phyloP scores from a whole-genome alignment of 1,140 invertebrate species.

The Drosophila sp. region DNA sequence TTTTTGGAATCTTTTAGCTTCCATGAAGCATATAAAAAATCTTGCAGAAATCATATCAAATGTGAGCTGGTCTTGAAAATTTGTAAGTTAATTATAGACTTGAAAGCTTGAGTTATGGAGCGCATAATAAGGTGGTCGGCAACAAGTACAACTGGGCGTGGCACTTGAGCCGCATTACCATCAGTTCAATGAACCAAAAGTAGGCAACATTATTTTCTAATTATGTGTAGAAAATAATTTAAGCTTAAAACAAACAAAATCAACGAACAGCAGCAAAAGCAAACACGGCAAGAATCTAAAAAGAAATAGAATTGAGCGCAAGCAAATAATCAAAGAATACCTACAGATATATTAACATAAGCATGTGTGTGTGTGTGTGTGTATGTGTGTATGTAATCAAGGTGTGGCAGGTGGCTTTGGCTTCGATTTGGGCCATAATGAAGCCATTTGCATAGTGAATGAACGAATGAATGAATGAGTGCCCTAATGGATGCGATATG shows the following conservation, averaged over 20 bases:
- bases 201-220: constrained; percentile 77
- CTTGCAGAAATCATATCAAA: not conserved
- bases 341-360: not conserved
- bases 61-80: too few relatives aligned
- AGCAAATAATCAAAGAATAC: constrained; percentile 60
- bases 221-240: constrained; percentile 57
- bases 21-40: not conserved
- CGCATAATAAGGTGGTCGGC: constrained; percentile 8
- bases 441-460: constrained; percentile 52
- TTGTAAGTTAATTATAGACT: not conserved
- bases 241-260: constrained; percentile 60
- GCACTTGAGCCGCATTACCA: constrained; percentile 26
- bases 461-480: constrained; percentile 20
- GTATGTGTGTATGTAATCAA: constrained; percentile 20
- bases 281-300: constrained; percentile 20
- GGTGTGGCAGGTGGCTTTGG: constrained; percentile 46
- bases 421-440: constrained; percentile 35
- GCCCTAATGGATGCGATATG: constrained; percentile 40
- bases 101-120: not conserved
- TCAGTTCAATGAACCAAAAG: constrained; percentile 79
- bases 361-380: not conserved
- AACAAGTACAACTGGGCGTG: constrained; percentile 11
- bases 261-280: constrained; percentile 28
- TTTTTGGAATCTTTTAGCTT: too few relatives aligned
- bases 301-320: constrained; percentile 51